These are phyloP conservation scores for Dipodomys spectabilis DNA, from an alignment of 2,113 vertebrate species.

Conservation along the genomic window DNA sequence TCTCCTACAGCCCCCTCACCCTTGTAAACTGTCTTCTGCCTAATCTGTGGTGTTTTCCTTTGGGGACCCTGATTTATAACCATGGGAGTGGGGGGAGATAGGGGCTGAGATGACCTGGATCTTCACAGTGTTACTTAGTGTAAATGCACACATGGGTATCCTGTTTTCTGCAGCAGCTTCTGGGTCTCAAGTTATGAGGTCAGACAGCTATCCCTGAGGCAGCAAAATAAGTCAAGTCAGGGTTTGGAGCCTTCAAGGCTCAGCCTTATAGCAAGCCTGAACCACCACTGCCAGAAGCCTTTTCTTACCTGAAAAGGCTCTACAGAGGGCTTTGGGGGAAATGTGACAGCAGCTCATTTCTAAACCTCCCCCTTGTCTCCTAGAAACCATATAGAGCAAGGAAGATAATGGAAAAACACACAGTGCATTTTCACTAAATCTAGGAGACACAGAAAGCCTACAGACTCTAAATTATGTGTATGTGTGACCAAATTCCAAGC, in stretches of 20 bases:
- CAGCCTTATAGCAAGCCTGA: background rate
- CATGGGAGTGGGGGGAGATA: too few species aligned
- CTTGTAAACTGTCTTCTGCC: background rate
- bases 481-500: background rate
- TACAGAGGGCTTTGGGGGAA: background rate
- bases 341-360: background rate
- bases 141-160: background rate
- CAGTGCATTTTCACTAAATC: background rate
- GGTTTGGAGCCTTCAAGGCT: background rate
- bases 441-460: background rate
- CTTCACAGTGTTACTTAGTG: background rate
- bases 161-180: background rate
- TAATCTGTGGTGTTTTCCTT: background rate
- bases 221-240: background rate
- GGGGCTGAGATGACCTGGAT: too few species aligned
- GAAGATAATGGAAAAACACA: background rate
- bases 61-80: background rate
- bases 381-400: background rate
- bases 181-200: background rate
- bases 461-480: background rate
- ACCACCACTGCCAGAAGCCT: background rate
- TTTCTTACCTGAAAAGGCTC: background rate
- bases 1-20: background rate
- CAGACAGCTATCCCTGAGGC: background rate
- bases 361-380: background rate